Base-by-base conservation (phyloP, 2,888 invertebrate genomes). In the Parascotia fuliginaria region DNA sequence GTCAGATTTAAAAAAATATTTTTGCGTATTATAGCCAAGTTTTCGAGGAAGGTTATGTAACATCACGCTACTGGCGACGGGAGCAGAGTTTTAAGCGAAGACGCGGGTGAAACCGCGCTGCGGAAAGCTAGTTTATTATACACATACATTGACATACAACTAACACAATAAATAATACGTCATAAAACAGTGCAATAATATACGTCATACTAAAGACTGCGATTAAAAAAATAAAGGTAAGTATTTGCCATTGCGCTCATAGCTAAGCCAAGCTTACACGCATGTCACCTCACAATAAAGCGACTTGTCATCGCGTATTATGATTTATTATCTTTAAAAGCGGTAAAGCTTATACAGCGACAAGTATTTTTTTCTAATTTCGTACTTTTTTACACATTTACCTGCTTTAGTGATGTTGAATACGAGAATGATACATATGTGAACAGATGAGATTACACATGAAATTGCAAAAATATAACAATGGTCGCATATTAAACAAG, bases 401-500 rank as follows among this genome's bases (percentile, higher is more conserved):
- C 42, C 42, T 53, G 24, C 44, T 46, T 33, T 42, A 42, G 50
- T 22, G 19, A 32, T 19, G 37, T 41, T 51, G 55, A 61, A 68
- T 64, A 67, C 60, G 28, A 38, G 9, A 4, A 14, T 14, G 15
- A 38, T 27, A 14, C n/a, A n/a, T 4, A 60, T 57, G 64, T 46
- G 54, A 64, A 70, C 69, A 74, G 78, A 82, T 80, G 70, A 82
- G 81, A 88, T 89, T 89, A 86, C 54, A 83, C 75, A 82, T 83
- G 81, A 82, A 84, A 86, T 87, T 88, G 86, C 85, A 75, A 83
- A 79, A 79, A 70, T 81, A 74, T 85, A 85, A 90, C 87, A 89
- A 89, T 88, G 73, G 83, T 78, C 77, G 78, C 79, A 79, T 84
- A 86, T 85, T 87, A 84, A 83, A 81, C 75, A 83, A 81, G 79